Conservation (phyloP, 2,797 vertebrate genomes). For the Smutsia gigantea region DNA sequence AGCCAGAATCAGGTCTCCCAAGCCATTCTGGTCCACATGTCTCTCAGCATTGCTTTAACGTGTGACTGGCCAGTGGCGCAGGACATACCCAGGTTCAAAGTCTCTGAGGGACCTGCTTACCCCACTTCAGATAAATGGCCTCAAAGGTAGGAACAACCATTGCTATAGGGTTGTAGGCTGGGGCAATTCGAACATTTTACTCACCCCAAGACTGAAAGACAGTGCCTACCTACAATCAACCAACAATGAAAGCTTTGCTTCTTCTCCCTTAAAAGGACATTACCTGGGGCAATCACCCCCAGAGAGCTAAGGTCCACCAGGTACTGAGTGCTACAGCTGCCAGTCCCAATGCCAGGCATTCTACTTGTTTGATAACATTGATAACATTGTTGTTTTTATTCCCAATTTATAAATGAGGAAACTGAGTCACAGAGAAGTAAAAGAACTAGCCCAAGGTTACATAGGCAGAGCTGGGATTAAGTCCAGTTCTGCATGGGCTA, state of each 20-base stretch:
- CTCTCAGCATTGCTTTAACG: not conserved
- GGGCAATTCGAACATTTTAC: not conserved
- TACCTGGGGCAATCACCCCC: not conserved
- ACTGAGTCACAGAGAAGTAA: not conserved
- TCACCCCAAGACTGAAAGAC: accelerated
- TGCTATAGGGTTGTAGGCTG: no score
- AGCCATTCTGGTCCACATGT: not conserved
- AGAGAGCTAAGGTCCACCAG: not conserved
- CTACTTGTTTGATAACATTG: no score
- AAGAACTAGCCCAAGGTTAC: slow-evolving; percentile 36
- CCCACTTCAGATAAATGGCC: not conserved
- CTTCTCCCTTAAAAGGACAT: not conserved
- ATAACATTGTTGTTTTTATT: not conserved
- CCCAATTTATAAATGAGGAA: not conserved
- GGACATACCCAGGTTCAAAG: not conserved
- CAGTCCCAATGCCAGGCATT: not conserved
- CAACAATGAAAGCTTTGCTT: not conserved
- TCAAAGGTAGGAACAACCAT: no score
- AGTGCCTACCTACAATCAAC: not conserved
- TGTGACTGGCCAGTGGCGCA: not conserved
- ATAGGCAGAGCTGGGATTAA: not conserved
- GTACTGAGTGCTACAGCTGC: not conserved
- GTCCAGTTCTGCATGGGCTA: accelerated
- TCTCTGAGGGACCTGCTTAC: not conserved
- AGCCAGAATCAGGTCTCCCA: not conserved